A percentile compares a stretch with the other conserved stretches of the same genome.
These are phyloP conservation scores for Zalophus californianus DNA, from an alignment of 2,797 vertebrate genomes.

Conservation along the genomic window DNA sequence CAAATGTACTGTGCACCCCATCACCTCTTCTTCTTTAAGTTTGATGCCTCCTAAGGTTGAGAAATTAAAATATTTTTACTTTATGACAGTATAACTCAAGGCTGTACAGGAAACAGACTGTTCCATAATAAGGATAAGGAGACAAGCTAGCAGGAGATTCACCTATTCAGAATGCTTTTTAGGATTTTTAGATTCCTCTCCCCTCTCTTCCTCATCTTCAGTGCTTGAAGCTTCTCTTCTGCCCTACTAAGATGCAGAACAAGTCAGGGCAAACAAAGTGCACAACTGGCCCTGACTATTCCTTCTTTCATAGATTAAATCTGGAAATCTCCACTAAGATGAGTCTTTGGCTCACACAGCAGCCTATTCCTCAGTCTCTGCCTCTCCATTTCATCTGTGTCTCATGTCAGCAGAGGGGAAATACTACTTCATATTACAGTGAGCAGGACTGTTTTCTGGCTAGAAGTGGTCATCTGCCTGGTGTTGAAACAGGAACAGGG, in stretches of 20 bases:
- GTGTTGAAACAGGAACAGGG: background rate
- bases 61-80: background rate
- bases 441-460: background rate
- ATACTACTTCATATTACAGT: background rate
- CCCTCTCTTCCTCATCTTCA: background rate
- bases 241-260: background rate
- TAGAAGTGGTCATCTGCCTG: background rate
- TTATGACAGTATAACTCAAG: background rate
- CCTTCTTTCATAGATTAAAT: background rate
- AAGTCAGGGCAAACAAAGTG: background rate
- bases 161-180: background rate
- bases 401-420: background rate
- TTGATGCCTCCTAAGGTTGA: background rate
- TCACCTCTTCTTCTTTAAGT: background rate
- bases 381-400: background rate
- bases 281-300: background rate
- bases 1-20: background rate
- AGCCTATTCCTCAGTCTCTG: background rate
- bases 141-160: background rate
- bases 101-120: background rate
- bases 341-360: background rate
- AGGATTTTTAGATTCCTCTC: background rate
- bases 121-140: background rate
- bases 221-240: background rate
- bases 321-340: background rate